Evolutionary conservation across 2,797 vertebrate species (phyloP).

Genomic region (Rhabdophis nuchalis): DNA sequence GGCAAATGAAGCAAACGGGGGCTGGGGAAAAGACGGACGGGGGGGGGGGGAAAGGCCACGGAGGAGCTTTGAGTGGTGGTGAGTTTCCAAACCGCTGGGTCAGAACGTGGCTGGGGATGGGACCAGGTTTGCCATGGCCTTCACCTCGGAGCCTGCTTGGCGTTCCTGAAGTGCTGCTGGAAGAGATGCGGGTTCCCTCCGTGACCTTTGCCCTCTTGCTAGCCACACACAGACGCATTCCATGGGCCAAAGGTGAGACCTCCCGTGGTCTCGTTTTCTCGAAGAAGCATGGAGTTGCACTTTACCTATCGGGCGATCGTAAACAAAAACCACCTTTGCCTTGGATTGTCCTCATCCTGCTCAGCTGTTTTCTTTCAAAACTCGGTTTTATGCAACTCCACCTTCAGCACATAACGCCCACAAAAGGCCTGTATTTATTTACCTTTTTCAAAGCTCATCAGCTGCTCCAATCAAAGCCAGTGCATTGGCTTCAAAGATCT

Average conservation of each 20-base stretch:
- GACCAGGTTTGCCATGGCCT: neutral
- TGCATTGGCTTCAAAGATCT: neutral
- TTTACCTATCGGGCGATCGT: neutral
- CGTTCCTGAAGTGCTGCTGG: neutral
- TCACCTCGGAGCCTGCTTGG: neutral
- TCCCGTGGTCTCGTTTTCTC: accelerated
- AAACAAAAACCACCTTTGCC: neutral
- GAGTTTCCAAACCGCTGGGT: neutral
- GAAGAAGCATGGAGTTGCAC: neutral
- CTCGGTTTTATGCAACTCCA: neutral
- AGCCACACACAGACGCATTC: too few relatives aligned
- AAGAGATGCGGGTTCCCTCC: neutral
- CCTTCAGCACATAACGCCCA: neutral
- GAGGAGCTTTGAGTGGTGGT: neutral
- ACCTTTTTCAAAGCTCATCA: neutral
- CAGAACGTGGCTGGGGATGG: neutral
- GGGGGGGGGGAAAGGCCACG: neutral
- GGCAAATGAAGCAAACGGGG: neutral
- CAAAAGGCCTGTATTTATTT: neutral
- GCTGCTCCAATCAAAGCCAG: neutral
- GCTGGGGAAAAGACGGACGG: neutral
- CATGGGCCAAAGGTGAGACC: neutral
- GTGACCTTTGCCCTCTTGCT: neutral
- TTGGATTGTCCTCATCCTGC: neutral
- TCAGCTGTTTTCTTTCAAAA: neutral